Percentiles rank a stretch among this genome's conserved stretches.
Conservation (phyloP, 2,113 vertebrate species). For the Tamias sibiricus region DNA sequence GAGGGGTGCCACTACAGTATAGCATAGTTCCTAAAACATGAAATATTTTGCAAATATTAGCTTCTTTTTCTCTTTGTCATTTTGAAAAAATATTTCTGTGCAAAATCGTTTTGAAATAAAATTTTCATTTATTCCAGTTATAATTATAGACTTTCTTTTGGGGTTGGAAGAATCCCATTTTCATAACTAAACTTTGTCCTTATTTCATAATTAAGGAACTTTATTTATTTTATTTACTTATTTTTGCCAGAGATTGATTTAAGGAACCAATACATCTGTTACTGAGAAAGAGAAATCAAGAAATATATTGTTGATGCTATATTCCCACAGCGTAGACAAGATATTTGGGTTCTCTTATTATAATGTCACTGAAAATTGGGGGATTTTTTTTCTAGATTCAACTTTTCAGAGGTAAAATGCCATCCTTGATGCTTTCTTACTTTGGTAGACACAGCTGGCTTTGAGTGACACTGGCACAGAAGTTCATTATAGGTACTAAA, state of each 20-base stretch:
- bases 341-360: neutral
- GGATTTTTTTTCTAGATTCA: neutral
- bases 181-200: constrained; percentile 33
- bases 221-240: neutral
- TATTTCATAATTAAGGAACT: constrained; percentile 9
- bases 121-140: neutral
- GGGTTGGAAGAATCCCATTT: neutral
- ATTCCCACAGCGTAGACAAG: too few species aligned
- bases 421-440: constrained; percentile 4
- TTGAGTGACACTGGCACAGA: neutral
- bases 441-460: neutral
- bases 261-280: neutral
- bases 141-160: neutral
- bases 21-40: neutral
- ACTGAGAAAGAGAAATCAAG: neutral
- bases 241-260: neutral
- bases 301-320: neutral
- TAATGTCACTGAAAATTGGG: neutral
- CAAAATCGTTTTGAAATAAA: constrained; percentile 27
- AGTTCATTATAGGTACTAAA: constrained; percentile 27
- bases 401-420: neutral
- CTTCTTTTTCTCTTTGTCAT: neutral
- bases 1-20: neutral
- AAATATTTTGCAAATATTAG: neutral
- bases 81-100: neutral